Percentiles rank a stretch among this genome's conserved stretches.
phyloP scores from a whole-genome alignment of 2,888 invertebrate species.

The Drosophila rubida region DNA sequence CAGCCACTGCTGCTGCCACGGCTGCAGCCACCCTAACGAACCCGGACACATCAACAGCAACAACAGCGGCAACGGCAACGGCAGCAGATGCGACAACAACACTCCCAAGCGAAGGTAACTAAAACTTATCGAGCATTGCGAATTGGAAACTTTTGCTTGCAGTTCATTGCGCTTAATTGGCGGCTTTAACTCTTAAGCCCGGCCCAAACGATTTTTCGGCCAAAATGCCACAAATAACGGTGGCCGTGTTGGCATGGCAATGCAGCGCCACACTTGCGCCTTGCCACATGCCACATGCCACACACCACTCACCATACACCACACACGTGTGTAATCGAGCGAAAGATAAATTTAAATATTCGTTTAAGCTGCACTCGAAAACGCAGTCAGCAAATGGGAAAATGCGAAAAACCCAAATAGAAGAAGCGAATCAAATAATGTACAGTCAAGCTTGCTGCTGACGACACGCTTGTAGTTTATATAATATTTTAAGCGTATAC shows the following conservation, averaged over 20 bases:
- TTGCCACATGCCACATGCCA: constrained; percentile 1
- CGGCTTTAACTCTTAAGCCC: constrained; percentile 46
- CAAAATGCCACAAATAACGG: constrained; percentile 33
- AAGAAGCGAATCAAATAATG: constrained; percentile 10
- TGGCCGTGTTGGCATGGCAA: constrained; percentile 22
- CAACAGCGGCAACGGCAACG: constrained; percentile 5
- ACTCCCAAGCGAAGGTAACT: constrained; percentile 36
- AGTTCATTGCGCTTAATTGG: constrained; percentile 39
- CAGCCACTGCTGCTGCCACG: constrained; percentile 2
- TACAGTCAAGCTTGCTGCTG: constrained; percentile 1
- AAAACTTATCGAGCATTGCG: constrained; percentile 19
- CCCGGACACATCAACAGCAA: constrained; percentile 1
- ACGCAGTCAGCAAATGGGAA: constrained; percentile 41
- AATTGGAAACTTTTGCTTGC: constrained; percentile 9
- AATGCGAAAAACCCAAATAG: constrained; percentile 3
- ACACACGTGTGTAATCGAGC: constrained; percentile 55
- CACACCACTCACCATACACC: neutral
- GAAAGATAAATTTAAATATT: constrained; percentile 72
- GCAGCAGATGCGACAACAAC: neutral
- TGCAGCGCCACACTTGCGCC: neutral
- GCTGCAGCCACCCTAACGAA: constrained; percentile 3
- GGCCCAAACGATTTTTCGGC: constrained; percentile 3
- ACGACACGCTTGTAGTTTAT: neutral
- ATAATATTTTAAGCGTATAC: neutral
- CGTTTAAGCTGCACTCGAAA: constrained; percentile 68